These are phyloP conservation scores for Cerastis rubricosa DNA, from an alignment of 2,888 invertebrate species.

Conservation along the genomic window DNA sequence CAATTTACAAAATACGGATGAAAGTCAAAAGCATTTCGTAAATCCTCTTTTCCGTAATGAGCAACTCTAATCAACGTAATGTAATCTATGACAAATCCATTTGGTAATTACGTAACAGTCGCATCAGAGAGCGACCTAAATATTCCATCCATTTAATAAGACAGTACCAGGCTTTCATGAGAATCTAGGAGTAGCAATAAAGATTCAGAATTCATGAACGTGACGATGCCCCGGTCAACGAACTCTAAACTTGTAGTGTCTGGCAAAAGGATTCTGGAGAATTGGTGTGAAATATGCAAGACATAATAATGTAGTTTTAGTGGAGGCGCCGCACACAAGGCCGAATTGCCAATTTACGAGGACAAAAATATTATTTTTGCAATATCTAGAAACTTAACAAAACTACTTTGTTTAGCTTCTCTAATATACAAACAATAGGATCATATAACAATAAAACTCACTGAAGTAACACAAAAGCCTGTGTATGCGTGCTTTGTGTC, in stretches of 20 bases:
- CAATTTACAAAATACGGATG: conserved; percentile 45
- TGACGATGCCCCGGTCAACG: conserved; percentile 27
- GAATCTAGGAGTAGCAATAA: conserved; percentile 23
- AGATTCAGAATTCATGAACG: conserved; percentile 49
- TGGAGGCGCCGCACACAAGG: neutral
- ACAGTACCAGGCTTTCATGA: conserved; percentile 38
- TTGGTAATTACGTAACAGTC: conserved; percentile 62
- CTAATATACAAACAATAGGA: too few species aligned
- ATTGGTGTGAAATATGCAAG: conserved; percentile 45
- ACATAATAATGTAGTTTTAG: conserved; percentile 13
- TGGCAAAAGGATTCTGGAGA: conserved; percentile 17
- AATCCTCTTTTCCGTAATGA: conserved; percentile 54
- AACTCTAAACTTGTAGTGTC: conserved; percentile 46
- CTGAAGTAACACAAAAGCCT: too few species aligned
- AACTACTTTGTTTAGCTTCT: too few species aligned
- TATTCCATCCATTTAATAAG: conserved; percentile 51
- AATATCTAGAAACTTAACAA: too few species aligned
- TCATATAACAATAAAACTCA: too few species aligned
- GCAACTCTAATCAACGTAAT: conserved; percentile 65
- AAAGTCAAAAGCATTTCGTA: conserved; percentile 38
- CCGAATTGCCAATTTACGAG: too few species aligned
- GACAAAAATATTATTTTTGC: too few species aligned
- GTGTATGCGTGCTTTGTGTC: too few species aligned
- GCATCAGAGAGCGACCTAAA: conserved; percentile 48
- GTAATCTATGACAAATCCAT: conserved; percentile 66